A percentile compares a stretch with the other conserved stretches of the same genome.
These are phyloP conservation scores for Chelonoidis abingdonii DNA, from an alignment of 2,113 vertebrate genomes.

Conservation along the genomic window DNA sequence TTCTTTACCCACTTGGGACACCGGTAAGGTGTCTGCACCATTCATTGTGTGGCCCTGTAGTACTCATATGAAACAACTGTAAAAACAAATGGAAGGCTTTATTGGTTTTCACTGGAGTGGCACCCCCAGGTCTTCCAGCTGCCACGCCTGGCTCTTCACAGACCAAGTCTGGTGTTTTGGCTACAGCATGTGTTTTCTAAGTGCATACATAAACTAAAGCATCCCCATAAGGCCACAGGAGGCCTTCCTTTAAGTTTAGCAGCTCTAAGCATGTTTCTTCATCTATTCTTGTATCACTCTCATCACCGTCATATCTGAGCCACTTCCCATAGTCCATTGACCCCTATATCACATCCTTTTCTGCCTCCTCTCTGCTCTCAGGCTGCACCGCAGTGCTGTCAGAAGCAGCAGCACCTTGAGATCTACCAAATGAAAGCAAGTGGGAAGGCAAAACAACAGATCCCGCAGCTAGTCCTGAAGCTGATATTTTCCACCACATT, in stretches of 20 bases:
- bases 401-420: not conserved
- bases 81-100: not conserved
- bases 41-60: not conserved
- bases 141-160: not conserved
- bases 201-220: not conserved
- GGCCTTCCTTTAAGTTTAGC: not conserved
- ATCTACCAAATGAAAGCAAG: constrained; percentile 17
- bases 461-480: not conserved
- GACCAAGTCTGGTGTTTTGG: not conserved
- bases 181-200: not conserved
- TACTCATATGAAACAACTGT: not conserved
- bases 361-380: not conserved
- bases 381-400: not conserved
- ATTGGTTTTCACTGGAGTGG: not conserved
- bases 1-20: not conserved
- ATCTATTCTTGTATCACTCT: not conserved
- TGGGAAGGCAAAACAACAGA: not conserved
- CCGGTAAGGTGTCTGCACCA: not conserved
- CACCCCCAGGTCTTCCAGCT: not conserved
- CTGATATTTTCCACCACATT: not conserved
- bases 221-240: not conserved
- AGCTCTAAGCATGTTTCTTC: not conserved
- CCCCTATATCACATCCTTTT: not conserved
- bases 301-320: not conserved
- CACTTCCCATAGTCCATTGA: not conserved